Conservation (phyloP, 2,888 invertebrate species). For the Melanargia galathea region DNA sequence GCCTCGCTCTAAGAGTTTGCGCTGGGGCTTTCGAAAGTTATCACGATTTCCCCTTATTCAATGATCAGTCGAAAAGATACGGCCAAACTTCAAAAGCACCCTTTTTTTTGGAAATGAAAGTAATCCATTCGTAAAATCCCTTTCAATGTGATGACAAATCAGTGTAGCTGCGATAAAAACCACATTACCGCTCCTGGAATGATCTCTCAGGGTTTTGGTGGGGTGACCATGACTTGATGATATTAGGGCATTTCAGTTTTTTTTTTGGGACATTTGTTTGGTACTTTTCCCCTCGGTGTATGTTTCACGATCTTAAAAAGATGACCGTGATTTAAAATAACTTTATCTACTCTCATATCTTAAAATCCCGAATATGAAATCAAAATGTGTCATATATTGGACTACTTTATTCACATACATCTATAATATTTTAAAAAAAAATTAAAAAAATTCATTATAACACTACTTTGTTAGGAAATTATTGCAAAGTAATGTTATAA, state of each 20-base stretch:
- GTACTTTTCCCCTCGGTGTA: too few species aligned
- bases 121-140: slow-evolving; percentile 23
- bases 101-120: slow-evolving; percentile 21
- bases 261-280: too few species aligned
- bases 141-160: slow-evolving; percentile 30
- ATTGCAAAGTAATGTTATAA: too few species aligned
- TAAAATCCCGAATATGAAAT: too few species aligned
- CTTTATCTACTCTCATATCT: too few species aligned
- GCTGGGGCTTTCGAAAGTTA: not conserved
- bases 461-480: too few species aligned
- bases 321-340: too few species aligned
- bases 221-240: slow-evolving; percentile 4
- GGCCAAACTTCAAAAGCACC: not conserved
- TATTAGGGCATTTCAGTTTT: not conserved
- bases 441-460: too few species aligned
- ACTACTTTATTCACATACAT: too few species aligned
- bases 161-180: slow-evolving; percentile 25
- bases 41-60: not conserved
- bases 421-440: too few species aligned
- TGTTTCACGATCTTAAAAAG: too few species aligned
- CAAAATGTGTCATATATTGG: too few species aligned
- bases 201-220: slow-evolving; percentile 15
- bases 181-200: slow-evolving; percentile 14
- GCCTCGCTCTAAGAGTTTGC: not conserved
- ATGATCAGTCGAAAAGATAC: slow-evolving; percentile 10